Evolutionary conservation across 2,888 invertebrate genomes (phyloP).

Genomic region (Esperia sulphurella): DNA sequence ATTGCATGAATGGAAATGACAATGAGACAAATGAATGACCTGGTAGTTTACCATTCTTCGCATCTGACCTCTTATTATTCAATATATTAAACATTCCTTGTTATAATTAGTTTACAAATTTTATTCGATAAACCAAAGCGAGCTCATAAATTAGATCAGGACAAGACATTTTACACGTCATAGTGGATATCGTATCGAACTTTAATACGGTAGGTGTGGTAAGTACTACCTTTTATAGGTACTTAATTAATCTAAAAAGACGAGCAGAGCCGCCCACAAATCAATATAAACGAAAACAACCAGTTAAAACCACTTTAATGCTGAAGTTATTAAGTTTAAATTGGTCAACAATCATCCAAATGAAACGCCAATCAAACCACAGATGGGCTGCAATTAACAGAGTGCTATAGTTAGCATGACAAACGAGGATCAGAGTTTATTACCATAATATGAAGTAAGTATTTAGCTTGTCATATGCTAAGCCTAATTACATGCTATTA

Average conservation of each 20-base stretch:
- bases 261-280: not conserved
- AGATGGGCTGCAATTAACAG: constrained; percentile 47
- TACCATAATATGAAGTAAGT: constrained; percentile 12
- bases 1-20: constrained; percentile 15
- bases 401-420: constrained; percentile 54
- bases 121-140: too few relatives aligned
- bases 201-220: too few relatives aligned
- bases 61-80: too few relatives aligned
- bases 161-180: too few relatives aligned
- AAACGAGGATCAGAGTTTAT: constrained; percentile 37
- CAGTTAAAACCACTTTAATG: constrained; percentile 19
- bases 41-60: too few relatives aligned
- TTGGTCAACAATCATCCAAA: constrained; percentile 49
- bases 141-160: too few relatives aligned
- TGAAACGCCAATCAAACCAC: constrained; percentile 50
- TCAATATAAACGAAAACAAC: not conserved
- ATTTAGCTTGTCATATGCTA: constrained; percentile 11
- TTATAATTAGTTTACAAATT: too few relatives aligned
- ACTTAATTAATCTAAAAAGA: not conserved
- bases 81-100: too few relatives aligned
- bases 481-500: too few relatives aligned
- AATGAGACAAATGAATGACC: too few relatives aligned
- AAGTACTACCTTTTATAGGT: too few relatives aligned
- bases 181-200: too few relatives aligned
- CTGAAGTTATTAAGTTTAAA: constrained; percentile 42